These are phyloP conservation scores for Ceriagrion tenellum DNA, from an alignment of 2,888 invertebrate genomes.

Conservation along the genomic window DNA sequence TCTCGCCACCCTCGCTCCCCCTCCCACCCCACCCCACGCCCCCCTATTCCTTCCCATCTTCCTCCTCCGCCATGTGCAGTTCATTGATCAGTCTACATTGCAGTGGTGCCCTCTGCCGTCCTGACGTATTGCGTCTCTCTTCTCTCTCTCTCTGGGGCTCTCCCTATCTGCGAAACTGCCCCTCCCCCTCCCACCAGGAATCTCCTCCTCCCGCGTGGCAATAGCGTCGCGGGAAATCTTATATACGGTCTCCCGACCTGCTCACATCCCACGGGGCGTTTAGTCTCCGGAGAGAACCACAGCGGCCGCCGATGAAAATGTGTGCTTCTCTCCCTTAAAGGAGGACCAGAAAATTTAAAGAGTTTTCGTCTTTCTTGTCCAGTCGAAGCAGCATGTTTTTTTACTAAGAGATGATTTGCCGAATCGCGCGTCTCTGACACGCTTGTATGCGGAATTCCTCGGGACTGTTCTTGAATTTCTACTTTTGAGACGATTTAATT, in stretches of 20 bases:
- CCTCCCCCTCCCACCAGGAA: too few species aligned
- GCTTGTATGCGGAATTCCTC: background rate
- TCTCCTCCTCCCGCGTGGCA: background rate
- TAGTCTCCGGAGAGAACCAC: background rate
- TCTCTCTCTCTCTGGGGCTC: background rate
- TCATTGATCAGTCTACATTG: slow-evolving; percentile 67
- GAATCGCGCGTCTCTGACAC: background rate
- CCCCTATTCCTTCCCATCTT: background rate
- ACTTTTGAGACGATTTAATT: too few species aligned
- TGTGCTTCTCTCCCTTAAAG: background rate
- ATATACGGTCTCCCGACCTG: background rate
- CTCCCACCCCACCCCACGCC: background rate
- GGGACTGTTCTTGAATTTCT: background rate
- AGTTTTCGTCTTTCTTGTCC: background rate
- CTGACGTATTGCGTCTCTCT: slow-evolving; percentile 57
- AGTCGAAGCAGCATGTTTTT: background rate
- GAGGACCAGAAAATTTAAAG: background rate
- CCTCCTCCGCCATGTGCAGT: slow-evolving; percentile 43
- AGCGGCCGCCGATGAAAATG: background rate
- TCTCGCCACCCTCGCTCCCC: background rate
- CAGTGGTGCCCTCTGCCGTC: slow-evolving; percentile 49
- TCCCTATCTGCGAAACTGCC: slow-evolving; percentile 50
- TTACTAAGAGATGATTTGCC: background rate
- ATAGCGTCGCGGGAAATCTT: slow-evolving; percentile 19
- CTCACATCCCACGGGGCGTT: background rate